Evolutionary conservation across 2,797 vertebrate species (phyloP).

Genomic region (Linurgus olivaceus): DNA sequence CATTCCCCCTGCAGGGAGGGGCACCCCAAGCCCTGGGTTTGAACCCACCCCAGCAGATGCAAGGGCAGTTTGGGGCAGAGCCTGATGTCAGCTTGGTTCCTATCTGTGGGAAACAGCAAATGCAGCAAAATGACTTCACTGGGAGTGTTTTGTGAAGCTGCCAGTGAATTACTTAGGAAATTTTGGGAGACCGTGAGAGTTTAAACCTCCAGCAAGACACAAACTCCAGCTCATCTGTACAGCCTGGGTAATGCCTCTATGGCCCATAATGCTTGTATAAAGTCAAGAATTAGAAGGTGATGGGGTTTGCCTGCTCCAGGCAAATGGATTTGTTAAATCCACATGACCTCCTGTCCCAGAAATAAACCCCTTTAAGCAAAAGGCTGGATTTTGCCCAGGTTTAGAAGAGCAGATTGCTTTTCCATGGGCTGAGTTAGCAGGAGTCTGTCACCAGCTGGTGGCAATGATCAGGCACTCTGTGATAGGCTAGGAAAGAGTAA

Average conservation of each 20-base stretch:
- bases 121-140: neutral
- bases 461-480: neutral
- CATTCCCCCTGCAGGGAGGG: accelerated
- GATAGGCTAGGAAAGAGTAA: neutral
- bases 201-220: neutral
- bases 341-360: neutral
- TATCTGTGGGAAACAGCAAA: neutral
- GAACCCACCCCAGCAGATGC: neutral
- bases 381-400: neutral
- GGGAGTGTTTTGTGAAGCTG: neutral
- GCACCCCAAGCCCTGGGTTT: neutral
- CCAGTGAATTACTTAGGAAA: neutral
- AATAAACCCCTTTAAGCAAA: neutral
- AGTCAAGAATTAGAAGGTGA: neutral
- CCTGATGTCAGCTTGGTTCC: neutral
- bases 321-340: neutral
- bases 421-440: neutral
- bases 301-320: neutral
- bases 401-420: neutral
- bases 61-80: neutral
- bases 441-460: neutral
- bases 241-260: neutral
- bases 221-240: neutral
- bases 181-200: neutral
- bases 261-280: neutral